phyloP scores from a whole-genome alignment of 2,113 vertebrate genomes.

The Sebastes schlegelii region DNA sequence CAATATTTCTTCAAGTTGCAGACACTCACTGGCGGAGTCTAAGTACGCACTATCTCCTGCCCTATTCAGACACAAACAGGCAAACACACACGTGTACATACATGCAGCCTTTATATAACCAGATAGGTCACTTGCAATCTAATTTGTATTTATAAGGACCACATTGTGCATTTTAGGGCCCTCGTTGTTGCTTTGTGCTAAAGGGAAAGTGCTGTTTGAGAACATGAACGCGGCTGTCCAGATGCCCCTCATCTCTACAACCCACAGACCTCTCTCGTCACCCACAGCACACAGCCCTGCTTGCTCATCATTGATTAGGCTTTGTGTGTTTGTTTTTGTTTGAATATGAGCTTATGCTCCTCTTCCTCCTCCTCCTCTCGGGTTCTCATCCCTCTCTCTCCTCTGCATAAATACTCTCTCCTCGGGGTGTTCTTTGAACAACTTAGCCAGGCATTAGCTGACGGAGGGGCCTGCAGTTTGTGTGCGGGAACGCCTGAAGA shows the following conservation, averaged over 20 bases:
- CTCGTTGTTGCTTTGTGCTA: slow-evolving; percentile 33
- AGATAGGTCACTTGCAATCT: slow-evolving; percentile 39
- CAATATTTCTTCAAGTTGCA: slow-evolving; percentile 12
- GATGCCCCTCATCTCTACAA: slow-evolving; percentile 44
- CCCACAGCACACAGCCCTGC: slow-evolving; percentile 62
- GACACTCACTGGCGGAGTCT: not conserved
- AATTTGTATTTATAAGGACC: slow-evolving; percentile 31
- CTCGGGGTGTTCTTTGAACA: slow-evolving; percentile 72
- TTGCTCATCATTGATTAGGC: slow-evolving; percentile 75
- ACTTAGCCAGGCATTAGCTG: slow-evolving; percentile 79
- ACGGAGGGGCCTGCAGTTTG: slow-evolving; percentile 60
- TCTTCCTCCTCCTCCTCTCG: slow-evolving; percentile 48
- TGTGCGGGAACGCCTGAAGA: slow-evolving; percentile 72
- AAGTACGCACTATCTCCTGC: not conserved
- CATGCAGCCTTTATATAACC: slow-evolving; percentile 30
- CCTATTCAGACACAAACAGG: not conserved
- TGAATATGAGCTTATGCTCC: slow-evolving; percentile 68
- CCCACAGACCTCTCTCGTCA: slow-evolving; percentile 50
- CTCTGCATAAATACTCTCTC: slow-evolving; percentile 66
- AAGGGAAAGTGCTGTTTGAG: slow-evolving; percentile 48
- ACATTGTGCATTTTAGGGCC: slow-evolving; percentile 14
- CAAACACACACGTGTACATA: not conserved
- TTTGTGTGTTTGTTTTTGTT: slow-evolving; percentile 75
- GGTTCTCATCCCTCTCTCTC: slow-evolving; percentile 53
- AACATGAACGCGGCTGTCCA: slow-evolving; percentile 17